Evolutionary conservation across 2,113 vertebrate species (phyloP), one percentile per base, ranked within the genome.

Genomic region (Callopanchax toddi): DNA sequence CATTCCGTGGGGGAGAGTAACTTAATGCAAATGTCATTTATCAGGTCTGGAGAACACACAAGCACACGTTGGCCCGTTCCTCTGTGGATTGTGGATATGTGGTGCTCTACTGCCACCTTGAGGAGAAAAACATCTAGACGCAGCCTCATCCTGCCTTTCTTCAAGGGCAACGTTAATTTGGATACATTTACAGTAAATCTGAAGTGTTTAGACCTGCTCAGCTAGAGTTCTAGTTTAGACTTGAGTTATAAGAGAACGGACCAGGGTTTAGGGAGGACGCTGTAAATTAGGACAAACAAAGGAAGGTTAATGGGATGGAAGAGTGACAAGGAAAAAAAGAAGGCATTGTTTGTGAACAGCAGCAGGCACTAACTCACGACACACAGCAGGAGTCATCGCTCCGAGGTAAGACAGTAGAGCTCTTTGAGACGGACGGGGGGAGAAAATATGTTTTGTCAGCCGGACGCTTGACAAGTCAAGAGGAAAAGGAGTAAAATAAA

Each of bases 1-100:
- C 59, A 79, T 87, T 90, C 65, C 81, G 67, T 23, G 68, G 76
- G 67, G 78, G 78, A 67, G 64, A 64, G 74, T 64, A 77, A 83
- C 76, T 89, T 87, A 75, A 90, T 87, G 88, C 89, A 90, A 91
- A 92, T 87, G 82, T 58, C 71, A 86, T 89, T 87, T 84, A 87
- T 89, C 85, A 84, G 82, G 76, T 80, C 75, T 71, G 32, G 56
- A 85, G 77, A 81, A 73, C 61, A 73, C 77, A 80, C 80, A 76
- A 50, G 68, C 69, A 76, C 81, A 81, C 71, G 73, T 55, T 22
- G 60, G 61, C 22, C 32, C 32, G 57, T 56, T 69, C 48, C 72
- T 79, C 56, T 58, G 46, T 17, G 57, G 23, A 12, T 6, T 62
- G 45, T 13, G 37, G 20, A 75, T 81, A 37, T 25, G 64, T 85